Base-by-base conservation (phyloP, 1,140 invertebrate genomes). In the Helicoverpa zea region DNA sequence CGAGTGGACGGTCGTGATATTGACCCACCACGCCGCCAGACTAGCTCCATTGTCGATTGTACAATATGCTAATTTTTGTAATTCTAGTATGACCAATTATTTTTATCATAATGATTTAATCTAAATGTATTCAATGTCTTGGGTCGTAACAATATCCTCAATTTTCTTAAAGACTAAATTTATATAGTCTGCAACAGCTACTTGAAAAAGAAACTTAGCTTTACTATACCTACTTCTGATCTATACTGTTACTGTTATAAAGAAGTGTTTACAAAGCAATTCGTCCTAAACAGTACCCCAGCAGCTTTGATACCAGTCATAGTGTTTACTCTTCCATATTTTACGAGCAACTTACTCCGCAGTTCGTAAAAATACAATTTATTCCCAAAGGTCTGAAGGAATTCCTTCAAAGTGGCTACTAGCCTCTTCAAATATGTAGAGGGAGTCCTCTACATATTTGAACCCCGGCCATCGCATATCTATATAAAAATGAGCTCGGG, bases 321-420 rank as follows among this genome's bases (percentile, higher is more conserved):
- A 29, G n/a, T 43, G 52, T 74, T 74, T 74, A 58, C 14, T 2
- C 11, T 43, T 74, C 59, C 43, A 61, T 59, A 12, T 75, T 75
- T 75, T 75, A 75, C 43, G 73, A 75, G 35, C 43, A 43, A 51
- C 54, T 10, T 13, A 51, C n/a, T 23, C 58, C 56, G 43, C 73
- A 75, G 56, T 75, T 75, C 73, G 73, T 75, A 61, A 75, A 75
- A 61, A 75, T 61, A 47, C 56, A 61, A 75, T 75, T 18, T 47
- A 61, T 23, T 7, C 73, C 18, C 56, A 51, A 59, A 30, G 54
- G 58, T 59, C 54, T 23, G 54, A 75, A 3, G 66, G 16, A 75
- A 61, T 61, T 16, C 73, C 58, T 75, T 75, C 73, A 75, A 51
- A 75, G 73, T 51, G 70, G 70, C 70, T n/a, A 73, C 70, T 51